Conservation (phyloP, 64 coral and sea anemone genomes). For the Cladopsammia gracilis region DNA sequence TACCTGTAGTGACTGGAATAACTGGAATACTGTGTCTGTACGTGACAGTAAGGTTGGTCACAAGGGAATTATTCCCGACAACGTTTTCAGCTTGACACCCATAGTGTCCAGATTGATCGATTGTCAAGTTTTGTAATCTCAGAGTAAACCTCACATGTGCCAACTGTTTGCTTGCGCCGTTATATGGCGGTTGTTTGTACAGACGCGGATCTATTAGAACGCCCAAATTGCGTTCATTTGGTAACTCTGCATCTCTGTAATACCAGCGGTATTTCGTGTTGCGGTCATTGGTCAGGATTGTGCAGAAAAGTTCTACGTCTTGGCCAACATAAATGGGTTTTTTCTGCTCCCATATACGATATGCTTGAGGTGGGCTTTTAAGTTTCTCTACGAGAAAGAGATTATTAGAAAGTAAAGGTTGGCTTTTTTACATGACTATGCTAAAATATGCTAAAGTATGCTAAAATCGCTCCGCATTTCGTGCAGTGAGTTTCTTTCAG, state of each 20-base stretch:
- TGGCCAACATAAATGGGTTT: background rate
- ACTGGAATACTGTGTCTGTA: background rate
- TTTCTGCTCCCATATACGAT: background rate
- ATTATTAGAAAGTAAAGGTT: background rate
- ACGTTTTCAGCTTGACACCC: constrained; percentile 31
- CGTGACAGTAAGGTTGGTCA: constrained; percentile 24
- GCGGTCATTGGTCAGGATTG: background rate
- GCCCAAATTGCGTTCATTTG: background rate
- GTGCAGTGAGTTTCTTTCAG: too few species aligned
- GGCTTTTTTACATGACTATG: too few species aligned
- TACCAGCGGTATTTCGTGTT: constrained; percentile 4
- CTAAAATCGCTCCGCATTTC: too few species aligned
- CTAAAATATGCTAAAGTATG: too few species aligned
- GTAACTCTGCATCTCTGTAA: background rate
- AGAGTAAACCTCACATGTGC: background rate
- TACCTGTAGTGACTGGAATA: background rate
- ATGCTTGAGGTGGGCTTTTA: background rate
- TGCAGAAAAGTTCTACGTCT: background rate
- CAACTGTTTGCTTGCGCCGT: background rate
- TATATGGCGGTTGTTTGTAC: background rate
- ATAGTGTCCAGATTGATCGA: constrained; percentile 26
- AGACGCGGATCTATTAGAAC: background rate
- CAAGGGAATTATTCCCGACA: background rate
- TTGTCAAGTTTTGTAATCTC: background rate
- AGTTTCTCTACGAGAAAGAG: background rate